A percentile compares a stretch with the other conserved stretches of the same genome.
phyloP scores from a whole-genome alignment of 1,140 invertebrate species.

The Hermatobates lingyangjiaoensis region DNA sequence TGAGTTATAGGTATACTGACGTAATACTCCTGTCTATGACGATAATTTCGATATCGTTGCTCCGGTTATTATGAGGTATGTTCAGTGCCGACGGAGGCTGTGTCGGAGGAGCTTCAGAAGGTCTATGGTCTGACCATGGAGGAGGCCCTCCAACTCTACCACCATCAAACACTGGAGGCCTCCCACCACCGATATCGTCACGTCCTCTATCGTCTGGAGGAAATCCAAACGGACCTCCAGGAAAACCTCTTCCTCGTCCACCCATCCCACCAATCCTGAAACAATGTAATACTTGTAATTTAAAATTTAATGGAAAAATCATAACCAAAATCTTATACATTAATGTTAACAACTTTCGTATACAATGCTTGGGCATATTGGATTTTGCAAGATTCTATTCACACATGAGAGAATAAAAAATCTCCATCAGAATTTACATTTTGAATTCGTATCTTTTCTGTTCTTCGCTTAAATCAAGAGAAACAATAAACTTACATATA shows the following conservation, averaged over 20 bases:
- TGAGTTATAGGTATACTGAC: no score
- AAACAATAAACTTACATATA: no score
- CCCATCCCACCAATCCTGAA: neutral
- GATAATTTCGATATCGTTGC: slow-evolving; percentile 75
- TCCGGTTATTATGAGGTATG: slow-evolving; percentile 25
- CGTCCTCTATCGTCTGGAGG: neutral
- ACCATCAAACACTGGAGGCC: neutral
- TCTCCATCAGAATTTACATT: no score
- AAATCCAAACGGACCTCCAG: neutral
- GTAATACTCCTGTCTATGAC: slow-evolving; percentile 58
- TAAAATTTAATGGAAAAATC: no score
- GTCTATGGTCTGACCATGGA: neutral
- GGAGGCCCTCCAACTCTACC: neutral
- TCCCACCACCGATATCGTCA: no score
- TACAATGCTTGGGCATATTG: no score
- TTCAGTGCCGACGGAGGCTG: slow-evolving; percentile 15
- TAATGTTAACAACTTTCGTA: no score
- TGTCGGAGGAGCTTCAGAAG: slow-evolving; percentile 19
- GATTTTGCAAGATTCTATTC: no score
- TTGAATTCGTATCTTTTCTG: no score
- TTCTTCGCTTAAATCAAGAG: no score
- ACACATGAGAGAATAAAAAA: no score
- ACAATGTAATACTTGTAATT: neutral
- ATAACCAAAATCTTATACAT: no score
- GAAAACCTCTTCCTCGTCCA: neutral